These are phyloP conservation scores for Mesaphorura yosii DNA, from an alignment of 1,140 invertebrate species.

Conservation along the genomic window DNA sequence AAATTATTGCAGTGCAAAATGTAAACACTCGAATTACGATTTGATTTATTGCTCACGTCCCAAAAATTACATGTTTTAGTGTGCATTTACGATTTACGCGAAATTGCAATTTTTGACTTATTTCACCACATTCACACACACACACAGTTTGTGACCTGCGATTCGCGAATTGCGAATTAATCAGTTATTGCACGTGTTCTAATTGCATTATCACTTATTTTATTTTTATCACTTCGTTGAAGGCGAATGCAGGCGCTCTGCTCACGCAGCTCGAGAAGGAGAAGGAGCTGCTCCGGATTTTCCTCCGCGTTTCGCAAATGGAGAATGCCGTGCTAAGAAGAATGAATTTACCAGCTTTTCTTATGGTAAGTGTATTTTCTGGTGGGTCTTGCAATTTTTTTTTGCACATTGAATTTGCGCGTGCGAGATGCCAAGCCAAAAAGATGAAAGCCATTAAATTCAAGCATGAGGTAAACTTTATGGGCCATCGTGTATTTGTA, in stretches of 20 bases:
- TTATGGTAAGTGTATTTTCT: constrained; percentile 61
- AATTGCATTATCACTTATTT: background rate
- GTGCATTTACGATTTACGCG: no score
- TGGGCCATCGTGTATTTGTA: no score
- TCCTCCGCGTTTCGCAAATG: constrained; percentile 89
- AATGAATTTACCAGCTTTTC: constrained; percentile 93
- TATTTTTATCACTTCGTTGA: constrained; percentile 33
- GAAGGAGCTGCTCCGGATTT: constrained; percentile 85
- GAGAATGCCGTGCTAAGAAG: constrained; percentile 81
- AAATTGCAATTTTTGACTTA: no score
- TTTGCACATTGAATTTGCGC: background rate
- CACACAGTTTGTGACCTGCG: background rate
- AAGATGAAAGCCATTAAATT: no score
- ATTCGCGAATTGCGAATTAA: background rate
- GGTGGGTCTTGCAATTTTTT: background rate
- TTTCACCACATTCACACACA: no score
- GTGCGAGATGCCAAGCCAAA: no score
- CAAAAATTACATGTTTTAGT: no score
- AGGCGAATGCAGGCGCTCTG: constrained; percentile 76
- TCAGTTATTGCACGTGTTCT: background rate
- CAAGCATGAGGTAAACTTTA: no score
- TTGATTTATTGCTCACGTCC: background rate
- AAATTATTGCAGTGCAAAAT: no score
- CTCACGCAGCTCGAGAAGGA: constrained; percentile 87
- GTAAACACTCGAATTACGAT: no score